Evolutionary conservation across 53 echinoderm and acorn worm species (phyloP).

Genomic region (Crossaster papposus): DNA sequence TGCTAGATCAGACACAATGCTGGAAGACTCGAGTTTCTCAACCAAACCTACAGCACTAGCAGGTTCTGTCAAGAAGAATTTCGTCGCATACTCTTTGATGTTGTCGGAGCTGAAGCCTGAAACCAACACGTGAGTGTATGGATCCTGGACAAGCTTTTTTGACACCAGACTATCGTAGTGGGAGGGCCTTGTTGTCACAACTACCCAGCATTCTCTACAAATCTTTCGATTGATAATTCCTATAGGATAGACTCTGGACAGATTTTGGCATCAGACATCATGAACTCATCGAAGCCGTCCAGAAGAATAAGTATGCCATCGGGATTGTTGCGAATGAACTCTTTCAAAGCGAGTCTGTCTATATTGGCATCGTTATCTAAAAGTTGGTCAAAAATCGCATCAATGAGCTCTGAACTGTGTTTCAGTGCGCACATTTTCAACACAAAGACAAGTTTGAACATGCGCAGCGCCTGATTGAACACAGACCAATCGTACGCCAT

Average conservation of each 20-base stretch:
- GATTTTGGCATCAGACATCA: background rate
- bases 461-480: background rate
- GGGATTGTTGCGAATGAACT: background rate
- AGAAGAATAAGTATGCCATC: slow-evolving; percentile 15
- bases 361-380: slow-evolving; percentile 10
- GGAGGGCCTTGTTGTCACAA: slow-evolving; percentile 44
- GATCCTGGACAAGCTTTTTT: slow-evolving; percentile 2
- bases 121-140: slow-evolving; percentile 3
- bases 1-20: background rate
- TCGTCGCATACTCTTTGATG: background rate
- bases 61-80: background rate
- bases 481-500: slow-evolving; percentile 4
- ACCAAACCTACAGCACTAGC: background rate
- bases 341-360: background rate
- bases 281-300: slow-evolving; percentile 45
- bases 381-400: slow-evolving; percentile 42
- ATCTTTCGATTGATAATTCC: slow-evolving; percentile 21
- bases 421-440: slow-evolving; percentile 24
- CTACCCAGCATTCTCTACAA: slow-evolving; percentile 11
- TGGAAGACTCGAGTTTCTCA: background rate
- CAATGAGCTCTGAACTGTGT: slow-evolving; percentile 10
- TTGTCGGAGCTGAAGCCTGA: slow-evolving; percentile 12
- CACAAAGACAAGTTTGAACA: slow-evolving; percentile 33
- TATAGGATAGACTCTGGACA: background rate
- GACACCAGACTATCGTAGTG: slow-evolving; percentile 5